Conservation (phyloP, 2,888 invertebrate species). For the Liopterus haemorrhoidalis region DNA sequence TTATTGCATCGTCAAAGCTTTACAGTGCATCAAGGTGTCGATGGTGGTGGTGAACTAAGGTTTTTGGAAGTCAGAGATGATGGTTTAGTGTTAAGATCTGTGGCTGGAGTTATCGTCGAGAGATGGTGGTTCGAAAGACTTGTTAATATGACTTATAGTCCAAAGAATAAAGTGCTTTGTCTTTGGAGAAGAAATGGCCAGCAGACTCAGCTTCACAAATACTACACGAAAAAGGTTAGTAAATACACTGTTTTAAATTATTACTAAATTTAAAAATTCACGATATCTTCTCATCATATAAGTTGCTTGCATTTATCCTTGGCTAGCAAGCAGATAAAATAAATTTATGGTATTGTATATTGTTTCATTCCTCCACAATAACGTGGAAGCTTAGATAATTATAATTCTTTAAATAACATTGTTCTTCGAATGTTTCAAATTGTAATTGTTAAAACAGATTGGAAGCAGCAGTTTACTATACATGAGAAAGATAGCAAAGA, state of each 20-base stretch:
- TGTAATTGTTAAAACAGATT: too few relatives aligned
- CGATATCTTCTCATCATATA: too few relatives aligned
- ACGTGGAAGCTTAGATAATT: too few relatives aligned
- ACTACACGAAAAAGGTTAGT: constrained; percentile 93
- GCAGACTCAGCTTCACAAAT: constrained; percentile 93
- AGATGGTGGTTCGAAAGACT: constrained; percentile 99
- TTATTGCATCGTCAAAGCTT: constrained; percentile 95
- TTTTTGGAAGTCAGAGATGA: constrained; percentile 96
- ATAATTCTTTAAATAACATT: too few relatives aligned
- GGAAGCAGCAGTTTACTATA: too few relatives aligned
- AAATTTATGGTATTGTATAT: too few relatives aligned
- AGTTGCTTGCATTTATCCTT: too few relatives aligned
- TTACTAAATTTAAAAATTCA: not conserved
- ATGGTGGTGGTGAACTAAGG: constrained; percentile 80
- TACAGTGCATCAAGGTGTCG: constrained; percentile 94
- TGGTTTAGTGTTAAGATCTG: constrained; percentile 77
- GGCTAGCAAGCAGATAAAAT: not conserved
- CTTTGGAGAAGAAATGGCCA: constrained; percentile 94
- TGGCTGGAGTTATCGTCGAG: constrained; percentile 80
- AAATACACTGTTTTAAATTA: not conserved
- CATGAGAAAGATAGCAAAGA: too few relatives aligned
- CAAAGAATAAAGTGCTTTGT: constrained; percentile 94
- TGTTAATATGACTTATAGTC: constrained; percentile 99
- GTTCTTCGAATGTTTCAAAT: too few relatives aligned
- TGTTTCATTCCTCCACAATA: too few relatives aligned